Evolutionary conservation across 2,113 vertebrate genomes (phyloP), one percentile per base, ranked within the genome.

Genomic region (Uropsilus gracilis): DNA sequence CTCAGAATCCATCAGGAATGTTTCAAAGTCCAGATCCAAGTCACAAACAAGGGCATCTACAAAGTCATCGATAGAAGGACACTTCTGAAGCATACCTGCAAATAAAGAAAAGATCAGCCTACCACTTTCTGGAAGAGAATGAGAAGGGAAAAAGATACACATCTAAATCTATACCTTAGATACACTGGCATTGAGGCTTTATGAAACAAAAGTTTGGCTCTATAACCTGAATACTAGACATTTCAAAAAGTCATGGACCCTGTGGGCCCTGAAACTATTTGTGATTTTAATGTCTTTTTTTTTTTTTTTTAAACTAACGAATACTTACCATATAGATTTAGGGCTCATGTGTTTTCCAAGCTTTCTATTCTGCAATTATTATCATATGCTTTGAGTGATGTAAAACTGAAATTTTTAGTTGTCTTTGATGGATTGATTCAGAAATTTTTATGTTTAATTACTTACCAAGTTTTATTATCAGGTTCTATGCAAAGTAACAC

Each of bases 51-150:
- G 98, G 2, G 99, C 99, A 2, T 99, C 98, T 94, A 99, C 99
- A 86, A 99, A 99, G 95, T 99, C 99, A 80, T 99, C 99, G 0
- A 99, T 94, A 39, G 99, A 99, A 76, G 99, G 99, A 1, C 95
- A 96, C 96, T 98, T 99, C 98, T 99, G 99, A 91, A 99, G 99
- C 99, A 99, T 99, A 42, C 99, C 99, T 99, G 98, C 30, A 94
- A 92, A 39, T 84, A 96, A 83, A 28, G 46, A 94, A 89, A 26
- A 42, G 6, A 18, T 75, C 17, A 86, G 57, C 26, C 16, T 39
- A 0, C 48, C 0, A 0, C 2, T 44, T 13, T 22, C 5, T 32
- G 5, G n/a, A 2, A 37, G 69, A 37, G 20, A 44, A 0, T 2
- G 2, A 10, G 34, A 42, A 42, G 12, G 30, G 12, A 17, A 32